phyloP scores from a whole-genome alignment of 2,113 vertebrate genomes.

The Lamprotornis superbus region DNA sequence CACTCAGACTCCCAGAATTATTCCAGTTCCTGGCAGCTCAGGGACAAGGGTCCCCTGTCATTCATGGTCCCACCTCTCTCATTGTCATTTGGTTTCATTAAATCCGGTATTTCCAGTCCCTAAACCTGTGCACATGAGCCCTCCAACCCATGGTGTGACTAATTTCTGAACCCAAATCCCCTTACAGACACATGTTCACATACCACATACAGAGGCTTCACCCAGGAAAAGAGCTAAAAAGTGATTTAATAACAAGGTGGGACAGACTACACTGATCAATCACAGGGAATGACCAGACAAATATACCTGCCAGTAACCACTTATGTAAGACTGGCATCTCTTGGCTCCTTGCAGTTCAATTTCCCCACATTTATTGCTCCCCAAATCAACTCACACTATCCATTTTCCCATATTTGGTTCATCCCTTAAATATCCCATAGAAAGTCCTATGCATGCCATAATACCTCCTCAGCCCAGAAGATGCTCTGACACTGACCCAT shows the following conservation, averaged over 20 bases:
- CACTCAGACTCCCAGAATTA: not conserved
- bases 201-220: accelerated
- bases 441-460: not conserved
- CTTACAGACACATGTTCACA: not conserved
- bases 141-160: not conserved
- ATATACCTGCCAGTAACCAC: not conserved
- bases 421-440: not conserved
- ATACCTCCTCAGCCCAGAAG: accelerated
- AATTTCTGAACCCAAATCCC: not conserved
- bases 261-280: not conserved
- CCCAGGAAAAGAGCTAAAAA: not conserved
- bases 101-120: not conserved
- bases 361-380: not conserved
- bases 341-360: not conserved
- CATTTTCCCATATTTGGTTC: not conserved
- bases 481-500: not conserved
- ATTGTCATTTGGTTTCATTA: not conserved
- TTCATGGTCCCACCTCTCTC: not conserved
- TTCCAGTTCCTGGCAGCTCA: not conserved
- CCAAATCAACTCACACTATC: not conserved
- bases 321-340: not conserved
- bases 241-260: not conserved
- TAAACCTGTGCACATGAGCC: accelerated
- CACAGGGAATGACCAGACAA: not conserved
- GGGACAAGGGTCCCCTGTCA: accelerated